These are phyloP conservation scores for Lasioglossum calceatum DNA, from an alignment of 2,888 invertebrate genomes.

Conservation along the genomic window DNA sequence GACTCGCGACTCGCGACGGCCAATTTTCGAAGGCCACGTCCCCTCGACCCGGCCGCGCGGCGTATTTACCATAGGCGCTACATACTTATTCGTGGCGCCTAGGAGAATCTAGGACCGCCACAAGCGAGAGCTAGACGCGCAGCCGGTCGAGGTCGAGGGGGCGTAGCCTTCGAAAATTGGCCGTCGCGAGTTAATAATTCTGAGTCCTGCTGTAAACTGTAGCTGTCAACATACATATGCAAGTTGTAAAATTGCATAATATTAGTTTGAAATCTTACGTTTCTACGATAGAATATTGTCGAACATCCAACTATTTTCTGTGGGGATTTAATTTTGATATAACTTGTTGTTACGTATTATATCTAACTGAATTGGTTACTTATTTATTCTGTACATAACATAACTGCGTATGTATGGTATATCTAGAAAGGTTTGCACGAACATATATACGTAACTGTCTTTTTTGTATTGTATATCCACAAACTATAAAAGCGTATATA, in stretches of 20 bases:
- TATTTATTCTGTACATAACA: not conserved
- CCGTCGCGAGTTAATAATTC: too few relatives aligned
- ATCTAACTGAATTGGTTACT: conserved; percentile 3
- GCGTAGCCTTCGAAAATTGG: too few relatives aligned
- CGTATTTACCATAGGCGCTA: too few relatives aligned
- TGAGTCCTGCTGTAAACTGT: not conserved
- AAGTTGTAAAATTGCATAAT: not conserved
- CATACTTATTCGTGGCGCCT: too few relatives aligned
- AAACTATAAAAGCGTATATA: not conserved
- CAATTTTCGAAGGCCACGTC: too few relatives aligned
- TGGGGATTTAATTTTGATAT: conserved; percentile 1
- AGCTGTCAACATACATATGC: not conserved
- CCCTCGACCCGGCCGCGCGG: too few relatives aligned
- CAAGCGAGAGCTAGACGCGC: too few relatives aligned
- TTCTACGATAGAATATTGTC: not conserved
- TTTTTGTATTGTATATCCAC: not conserved
- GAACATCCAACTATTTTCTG: conserved; percentile 1
- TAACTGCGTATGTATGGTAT: not conserved
- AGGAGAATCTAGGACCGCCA: too few relatives aligned
- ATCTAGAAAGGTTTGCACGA: not conserved
- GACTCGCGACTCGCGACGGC: too few relatives aligned
- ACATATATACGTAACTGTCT: not conserved
- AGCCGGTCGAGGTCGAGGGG: too few relatives aligned
- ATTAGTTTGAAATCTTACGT: not conserved
- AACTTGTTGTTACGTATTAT: not conserved